These are phyloP conservation scores for Solenopsis invicta DNA, from an alignment of 1,140 invertebrate genomes.

Conservation along the genomic window DNA sequence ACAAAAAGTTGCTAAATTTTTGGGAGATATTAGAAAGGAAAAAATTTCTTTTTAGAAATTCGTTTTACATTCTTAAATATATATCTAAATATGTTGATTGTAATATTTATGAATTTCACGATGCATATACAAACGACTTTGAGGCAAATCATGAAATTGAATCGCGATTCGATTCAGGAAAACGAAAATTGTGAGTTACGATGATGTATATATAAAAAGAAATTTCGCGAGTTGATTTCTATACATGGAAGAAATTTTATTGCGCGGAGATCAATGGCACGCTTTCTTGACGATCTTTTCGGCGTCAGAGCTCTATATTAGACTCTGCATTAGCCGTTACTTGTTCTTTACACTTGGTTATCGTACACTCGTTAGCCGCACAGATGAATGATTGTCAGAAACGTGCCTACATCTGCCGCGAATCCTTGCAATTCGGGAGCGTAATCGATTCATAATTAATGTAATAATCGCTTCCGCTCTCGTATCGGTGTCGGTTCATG, in stretches of 20 bases:
- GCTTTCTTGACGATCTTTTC: slow-evolving; percentile 47
- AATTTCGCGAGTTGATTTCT: slow-evolving; percentile 43
- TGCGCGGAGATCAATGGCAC: background rate
- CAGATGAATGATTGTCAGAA: slow-evolving; percentile 46
- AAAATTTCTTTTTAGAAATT: background rate
- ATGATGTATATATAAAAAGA: slow-evolving; percentile 19
- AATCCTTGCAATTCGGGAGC: background rate
- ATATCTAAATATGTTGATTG: slow-evolving; percentile 2
- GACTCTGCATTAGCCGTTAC: slow-evolving; percentile 59
- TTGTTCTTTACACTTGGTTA: slow-evolving; percentile 75
- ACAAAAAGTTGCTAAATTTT: background rate
- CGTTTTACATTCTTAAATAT: background rate
- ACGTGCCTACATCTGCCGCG: background rate
- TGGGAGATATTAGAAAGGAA: background rate
- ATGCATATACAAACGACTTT: slow-evolving; percentile 20
- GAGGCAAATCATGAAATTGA: background rate
- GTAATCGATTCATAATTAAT: background rate
- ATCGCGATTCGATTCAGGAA: background rate
- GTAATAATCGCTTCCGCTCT: slow-evolving; percentile 10
- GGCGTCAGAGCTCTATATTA: slow-evolving; percentile 49
- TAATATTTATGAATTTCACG: slow-evolving; percentile 18
- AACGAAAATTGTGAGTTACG: slow-evolving; percentile 29
- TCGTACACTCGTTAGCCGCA: slow-evolving; percentile 75
- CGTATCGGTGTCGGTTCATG: slow-evolving; percentile 3
- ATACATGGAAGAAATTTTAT: slow-evolving; percentile 20